These are phyloP conservation scores for Sebastes cheni DNA, from an alignment of 2,797 vertebrate genomes.

Conservation along the genomic window DNA sequence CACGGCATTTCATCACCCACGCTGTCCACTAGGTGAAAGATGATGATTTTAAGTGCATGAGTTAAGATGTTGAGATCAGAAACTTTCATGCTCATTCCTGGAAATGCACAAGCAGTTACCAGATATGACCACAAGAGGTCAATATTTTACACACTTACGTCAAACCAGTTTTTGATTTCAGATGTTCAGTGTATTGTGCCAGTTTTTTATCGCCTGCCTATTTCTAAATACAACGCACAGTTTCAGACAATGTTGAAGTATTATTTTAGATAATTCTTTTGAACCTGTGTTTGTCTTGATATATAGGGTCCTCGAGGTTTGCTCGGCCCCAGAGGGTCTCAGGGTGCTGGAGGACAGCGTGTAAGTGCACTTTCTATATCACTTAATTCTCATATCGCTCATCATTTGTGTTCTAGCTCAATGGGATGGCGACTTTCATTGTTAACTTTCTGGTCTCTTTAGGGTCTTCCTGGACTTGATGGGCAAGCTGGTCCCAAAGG, in stretches of 20 bases:
- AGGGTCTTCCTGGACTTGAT: slow-evolving; percentile 94
- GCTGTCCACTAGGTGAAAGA: slow-evolving; percentile 20
- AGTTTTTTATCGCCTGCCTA: background rate
- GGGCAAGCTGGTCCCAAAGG: slow-evolving; percentile 95
- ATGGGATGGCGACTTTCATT: background rate
- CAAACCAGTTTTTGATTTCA: background rate
- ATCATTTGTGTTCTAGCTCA: background rate
- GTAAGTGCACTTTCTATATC: slow-evolving; percentile 78
- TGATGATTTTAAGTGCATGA: background rate
- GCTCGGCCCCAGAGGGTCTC: slow-evolving; percentile 91
- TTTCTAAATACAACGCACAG: background rate
- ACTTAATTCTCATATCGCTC: background rate
- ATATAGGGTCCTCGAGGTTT: slow-evolving; percentile 92
- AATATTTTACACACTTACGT: slow-evolving; percentile 16
- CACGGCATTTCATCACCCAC: slow-evolving; percentile 44
- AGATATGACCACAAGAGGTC: slow-evolving; percentile 50
- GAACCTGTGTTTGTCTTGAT: slow-evolving; percentile 2
- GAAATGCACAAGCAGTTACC: slow-evolving; percentile 33
- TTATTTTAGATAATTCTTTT: background rate
- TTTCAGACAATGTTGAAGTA: background rate
- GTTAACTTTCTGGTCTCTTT: slow-evolving; percentile 35
- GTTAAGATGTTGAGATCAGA: slow-evolving; percentile 4
- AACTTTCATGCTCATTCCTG: background rate
- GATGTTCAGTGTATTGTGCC: background rate
- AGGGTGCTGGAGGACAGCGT: slow-evolving; percentile 89